Percentiles rank a stretch among this genome's conserved stretches.
Conservation (phyloP, 2,888 invertebrate species). For the Drosophila robusta region DNA sequence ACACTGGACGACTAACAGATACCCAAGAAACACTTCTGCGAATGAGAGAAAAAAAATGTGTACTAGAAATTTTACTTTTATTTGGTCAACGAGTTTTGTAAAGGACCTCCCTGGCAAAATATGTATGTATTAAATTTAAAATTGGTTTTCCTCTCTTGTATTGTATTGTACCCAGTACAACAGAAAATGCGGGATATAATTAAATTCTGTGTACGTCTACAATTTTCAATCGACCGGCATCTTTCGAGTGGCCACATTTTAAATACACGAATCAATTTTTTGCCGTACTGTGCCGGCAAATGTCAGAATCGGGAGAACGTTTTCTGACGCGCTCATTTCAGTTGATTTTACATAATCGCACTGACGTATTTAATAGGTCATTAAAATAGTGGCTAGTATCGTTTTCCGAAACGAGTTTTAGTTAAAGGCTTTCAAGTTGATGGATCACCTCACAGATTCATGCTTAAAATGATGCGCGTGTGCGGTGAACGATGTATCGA, state of each 20-base stretch:
- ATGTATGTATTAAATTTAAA: neutral
- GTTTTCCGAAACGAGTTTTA: constrained; percentile 42
- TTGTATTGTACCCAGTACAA: neutral
- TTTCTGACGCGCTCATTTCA: constrained; percentile 17
- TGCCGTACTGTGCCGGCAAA: constrained; percentile 19
- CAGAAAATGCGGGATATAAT: neutral
- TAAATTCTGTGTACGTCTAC: constrained; percentile 24
- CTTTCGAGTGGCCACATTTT: constrained; percentile 25
- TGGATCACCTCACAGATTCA: constrained; percentile 26
- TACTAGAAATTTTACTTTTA: too few species aligned
- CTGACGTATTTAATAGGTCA: constrained; percentile 50
- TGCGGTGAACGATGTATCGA: too few species aligned
- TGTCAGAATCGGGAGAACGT: constrained; percentile 27
- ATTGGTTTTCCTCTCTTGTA: neutral
- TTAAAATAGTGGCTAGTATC: constrained; percentile 43
- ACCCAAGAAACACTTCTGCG: constrained; percentile 3
- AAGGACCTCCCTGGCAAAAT: neutral
- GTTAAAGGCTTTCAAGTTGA: constrained; percentile 31
- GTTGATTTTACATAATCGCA: constrained; percentile 17
- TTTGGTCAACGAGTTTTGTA: too few species aligned
- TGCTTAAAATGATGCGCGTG: too few species aligned
- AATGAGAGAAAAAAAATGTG: too few species aligned
- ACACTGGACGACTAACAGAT: constrained; percentile 8
- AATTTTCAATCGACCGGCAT: constrained; percentile 40
- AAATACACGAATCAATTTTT: constrained; percentile 11